Evolutionary conservation across 2,797 vertebrate genomes (phyloP).

Genomic region (Hafferia zeledoni): DNA sequence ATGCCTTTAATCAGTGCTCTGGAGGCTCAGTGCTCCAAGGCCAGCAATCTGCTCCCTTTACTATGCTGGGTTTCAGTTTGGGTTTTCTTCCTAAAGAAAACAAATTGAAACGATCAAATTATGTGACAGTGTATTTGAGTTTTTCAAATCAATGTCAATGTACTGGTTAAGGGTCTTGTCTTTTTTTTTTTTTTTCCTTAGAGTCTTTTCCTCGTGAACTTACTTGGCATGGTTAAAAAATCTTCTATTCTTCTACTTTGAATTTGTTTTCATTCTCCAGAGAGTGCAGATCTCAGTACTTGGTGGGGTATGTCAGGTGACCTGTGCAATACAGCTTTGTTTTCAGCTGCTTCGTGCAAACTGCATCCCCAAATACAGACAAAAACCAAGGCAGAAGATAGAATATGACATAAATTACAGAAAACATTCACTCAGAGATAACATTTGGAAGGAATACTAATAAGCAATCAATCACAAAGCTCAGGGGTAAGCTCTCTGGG

Average conservation of each 20-base stretch:
- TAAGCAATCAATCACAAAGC: constrained; percentile 30
- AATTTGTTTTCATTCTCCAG: not conserved
- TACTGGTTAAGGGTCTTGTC: not conserved
- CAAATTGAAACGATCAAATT: constrained; percentile 10
- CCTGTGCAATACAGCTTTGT: not conserved
- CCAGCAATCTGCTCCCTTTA: constrained; percentile 47
- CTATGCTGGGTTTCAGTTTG: accelerated
- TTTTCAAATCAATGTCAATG: not conserved
- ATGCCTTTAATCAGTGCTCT: constrained; percentile 44
- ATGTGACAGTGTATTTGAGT: not conserved
- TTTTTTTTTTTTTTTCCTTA: not conserved
- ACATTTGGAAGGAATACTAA: not conserved
- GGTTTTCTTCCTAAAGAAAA: constrained; percentile 41
- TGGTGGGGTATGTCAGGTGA: not conserved
- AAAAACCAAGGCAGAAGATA: not conserved
- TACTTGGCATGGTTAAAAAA: not conserved
- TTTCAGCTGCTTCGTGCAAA: not conserved
- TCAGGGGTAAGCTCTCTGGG: constrained; percentile 26
- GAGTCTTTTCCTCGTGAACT: not conserved
- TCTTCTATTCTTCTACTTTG: not conserved
- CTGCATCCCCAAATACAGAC: constrained; percentile 14
- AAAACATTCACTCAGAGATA: not conserved
- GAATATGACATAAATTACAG: constrained; percentile 55
- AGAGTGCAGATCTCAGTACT: not conserved
- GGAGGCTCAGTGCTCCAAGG: constrained; percentile 56